phyloP scores from a whole-genome alignment of 2,888 invertebrate species.

The Amphiduros pacificus region DNA sequence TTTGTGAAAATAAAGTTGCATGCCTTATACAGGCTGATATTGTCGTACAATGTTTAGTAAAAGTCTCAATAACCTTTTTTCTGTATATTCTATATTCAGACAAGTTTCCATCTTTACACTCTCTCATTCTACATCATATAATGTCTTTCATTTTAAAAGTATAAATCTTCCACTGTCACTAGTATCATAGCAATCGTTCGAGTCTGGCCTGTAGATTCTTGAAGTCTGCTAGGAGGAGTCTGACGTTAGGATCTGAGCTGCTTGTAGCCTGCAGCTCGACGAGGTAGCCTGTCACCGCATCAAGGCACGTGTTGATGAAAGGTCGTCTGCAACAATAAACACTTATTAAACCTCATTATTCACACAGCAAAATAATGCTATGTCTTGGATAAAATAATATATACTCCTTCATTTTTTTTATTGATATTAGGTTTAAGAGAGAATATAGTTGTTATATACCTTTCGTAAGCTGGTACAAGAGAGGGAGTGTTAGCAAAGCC shows the following conservation, averaged over 20 bases:
- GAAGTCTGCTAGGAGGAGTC: slow-evolving; percentile 67
- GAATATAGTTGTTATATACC: slow-evolving; percentile 48
- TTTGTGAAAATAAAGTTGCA: no score
- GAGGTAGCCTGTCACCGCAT: slow-evolving; percentile 74
- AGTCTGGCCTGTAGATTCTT: slow-evolving; percentile 67
- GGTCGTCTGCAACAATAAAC: slow-evolving; percentile 65
- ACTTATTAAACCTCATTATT: no score
- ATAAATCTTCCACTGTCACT: background rate
- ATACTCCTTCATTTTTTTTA: background rate
- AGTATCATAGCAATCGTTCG: slow-evolving; percentile 32
- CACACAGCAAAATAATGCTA: no score
- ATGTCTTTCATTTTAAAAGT: no score
- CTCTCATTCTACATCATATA: no score
- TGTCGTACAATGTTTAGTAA: no score
- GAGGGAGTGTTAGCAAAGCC: slow-evolving; percentile 70
- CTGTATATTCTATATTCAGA: no score
- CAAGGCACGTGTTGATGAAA: slow-evolving; percentile 72
- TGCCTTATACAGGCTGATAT: no score
- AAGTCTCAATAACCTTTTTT: no score
- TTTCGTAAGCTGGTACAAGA: slow-evolving; percentile 63
- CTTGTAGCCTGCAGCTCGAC: slow-evolving; percentile 72
- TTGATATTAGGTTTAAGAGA: no score
- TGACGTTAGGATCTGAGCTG: slow-evolving; percentile 68
- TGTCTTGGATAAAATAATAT: no score
- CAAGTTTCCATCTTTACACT: no score